These are phyloP conservation scores for Balaeniceps rex DNA, from an alignment of 2,113 vertebrate genomes.

Conservation along the genomic window DNA sequence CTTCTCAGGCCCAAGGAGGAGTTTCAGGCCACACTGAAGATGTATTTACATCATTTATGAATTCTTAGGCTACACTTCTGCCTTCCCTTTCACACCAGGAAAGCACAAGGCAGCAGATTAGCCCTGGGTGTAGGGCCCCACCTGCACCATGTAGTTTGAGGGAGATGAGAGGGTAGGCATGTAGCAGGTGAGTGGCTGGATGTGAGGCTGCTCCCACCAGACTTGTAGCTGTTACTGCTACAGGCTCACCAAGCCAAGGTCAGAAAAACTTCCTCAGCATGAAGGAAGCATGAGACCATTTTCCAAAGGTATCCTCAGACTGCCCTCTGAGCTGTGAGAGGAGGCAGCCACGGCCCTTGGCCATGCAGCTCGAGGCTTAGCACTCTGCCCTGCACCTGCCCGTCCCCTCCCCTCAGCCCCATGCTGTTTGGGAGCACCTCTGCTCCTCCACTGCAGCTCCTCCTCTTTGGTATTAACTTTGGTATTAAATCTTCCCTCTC, in stretches of 20 bases:
- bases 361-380: neutral
- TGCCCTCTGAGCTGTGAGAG: neutral
- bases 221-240: neutral
- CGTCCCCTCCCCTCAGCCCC: neutral
- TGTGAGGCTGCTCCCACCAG: neutral
- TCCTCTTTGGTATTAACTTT: neutral
- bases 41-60: neutral
- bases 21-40: neutral
- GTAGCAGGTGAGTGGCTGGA: neutral
- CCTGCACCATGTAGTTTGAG: fast-evolving
- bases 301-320: neutral
- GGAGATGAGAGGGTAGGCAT: neutral
- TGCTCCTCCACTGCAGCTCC: neutral
- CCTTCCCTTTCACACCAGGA: neutral
- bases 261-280: neutral
- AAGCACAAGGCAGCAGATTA: neutral
- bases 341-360: neutral
- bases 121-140: neutral
- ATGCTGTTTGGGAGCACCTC: neutral
- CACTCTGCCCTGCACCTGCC: neutral
- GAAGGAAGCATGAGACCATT: neutral
- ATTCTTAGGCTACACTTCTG: neutral
- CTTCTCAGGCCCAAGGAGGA: neutral
- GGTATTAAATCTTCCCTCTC: neutral
- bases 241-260: neutral